Conservation (phyloP, 2,797 vertebrate species). For the Falco berigora region DNA sequence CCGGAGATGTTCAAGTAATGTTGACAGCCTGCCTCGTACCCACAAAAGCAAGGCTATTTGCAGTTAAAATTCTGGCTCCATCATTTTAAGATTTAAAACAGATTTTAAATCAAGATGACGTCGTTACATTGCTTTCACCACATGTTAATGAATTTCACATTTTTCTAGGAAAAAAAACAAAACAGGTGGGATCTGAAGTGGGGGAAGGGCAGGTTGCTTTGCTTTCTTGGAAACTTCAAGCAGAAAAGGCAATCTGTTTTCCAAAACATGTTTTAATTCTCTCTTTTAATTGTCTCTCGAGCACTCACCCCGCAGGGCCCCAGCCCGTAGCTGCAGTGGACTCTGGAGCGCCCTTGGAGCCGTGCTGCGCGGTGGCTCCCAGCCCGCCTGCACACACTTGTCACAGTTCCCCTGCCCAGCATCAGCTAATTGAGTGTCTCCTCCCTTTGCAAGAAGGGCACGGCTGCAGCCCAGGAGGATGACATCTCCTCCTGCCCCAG, state of each 20-base stretch:
- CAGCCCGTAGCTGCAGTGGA: accelerated
- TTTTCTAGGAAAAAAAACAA: slow-evolving; percentile 32
- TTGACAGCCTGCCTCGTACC: not conserved
- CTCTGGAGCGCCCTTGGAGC: not conserved
- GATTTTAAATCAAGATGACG: slow-evolving; percentile 56
- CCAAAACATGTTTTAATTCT: not conserved
- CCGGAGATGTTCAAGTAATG: not conserved
- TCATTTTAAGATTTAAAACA: slow-evolving; percentile 51
- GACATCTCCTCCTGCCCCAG: not conserved
- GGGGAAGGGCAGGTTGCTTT: slow-evolving; percentile 17
- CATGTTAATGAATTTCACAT: slow-evolving; percentile 60
- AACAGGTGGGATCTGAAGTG: slow-evolving; percentile 36
- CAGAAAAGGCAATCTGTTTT: slow-evolving; percentile 10
- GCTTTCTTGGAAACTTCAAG: slow-evolving; percentile 9
- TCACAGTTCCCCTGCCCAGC: not conserved
- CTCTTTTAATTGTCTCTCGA: not conserved
- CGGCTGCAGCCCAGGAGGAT: not conserved
- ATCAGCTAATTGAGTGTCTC: not conserved
- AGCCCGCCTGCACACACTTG: accelerated
- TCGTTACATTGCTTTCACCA: slow-evolving; percentile 40
- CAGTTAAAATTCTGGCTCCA: not conserved
- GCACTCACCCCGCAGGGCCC: not conserved
- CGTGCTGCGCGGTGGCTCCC: not conserved
- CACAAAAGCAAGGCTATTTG: slow-evolving; percentile 3
- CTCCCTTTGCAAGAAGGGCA: not conserved